These are phyloP conservation scores for Cromileptes altivelis DNA, from an alignment of 2,113 vertebrate genomes.

Conservation along the genomic window DNA sequence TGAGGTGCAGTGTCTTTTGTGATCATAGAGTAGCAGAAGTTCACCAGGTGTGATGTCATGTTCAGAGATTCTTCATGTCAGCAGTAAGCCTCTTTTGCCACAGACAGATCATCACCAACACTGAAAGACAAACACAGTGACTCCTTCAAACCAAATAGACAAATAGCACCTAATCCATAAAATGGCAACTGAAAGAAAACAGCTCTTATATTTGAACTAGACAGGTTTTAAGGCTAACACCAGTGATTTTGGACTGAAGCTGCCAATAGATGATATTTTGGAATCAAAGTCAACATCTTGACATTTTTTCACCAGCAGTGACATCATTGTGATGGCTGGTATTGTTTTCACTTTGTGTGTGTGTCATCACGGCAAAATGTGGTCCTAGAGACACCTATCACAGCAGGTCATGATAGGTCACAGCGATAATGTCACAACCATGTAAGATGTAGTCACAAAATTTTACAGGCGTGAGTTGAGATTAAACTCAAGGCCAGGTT, in stretches of 20 bases:
- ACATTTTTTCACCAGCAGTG: not conserved
- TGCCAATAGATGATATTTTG: not conserved
- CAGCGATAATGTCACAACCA: no score
- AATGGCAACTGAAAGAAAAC: no score
- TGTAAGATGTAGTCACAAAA: no score
- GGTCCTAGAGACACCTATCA: no score
- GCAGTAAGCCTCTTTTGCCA: constrained; percentile 4
- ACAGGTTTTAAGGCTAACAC: not conserved
- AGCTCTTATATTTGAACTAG: not conserved
- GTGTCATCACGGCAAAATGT: not conserved
- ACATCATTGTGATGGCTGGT: not conserved
- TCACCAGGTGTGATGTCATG: not conserved
- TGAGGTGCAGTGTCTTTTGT: not conserved
- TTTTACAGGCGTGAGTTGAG: no score
- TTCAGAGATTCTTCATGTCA: not conserved
- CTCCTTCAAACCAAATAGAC: not conserved
- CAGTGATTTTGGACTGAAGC: not conserved
- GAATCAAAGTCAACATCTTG: not conserved
- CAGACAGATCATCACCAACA: not conserved
- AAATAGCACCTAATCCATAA: not conserved
- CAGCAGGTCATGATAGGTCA: no score
- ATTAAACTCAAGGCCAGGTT: no score
- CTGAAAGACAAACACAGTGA: constrained; percentile 7
- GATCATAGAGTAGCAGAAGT: not conserved
- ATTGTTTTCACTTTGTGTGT: not conserved